A percentile compares a stretch with the other conserved stretches of the same genome.
phyloP scores from a whole-genome alignment of 1,140 invertebrate genomes.

The Bombus impatiens region DNA sequence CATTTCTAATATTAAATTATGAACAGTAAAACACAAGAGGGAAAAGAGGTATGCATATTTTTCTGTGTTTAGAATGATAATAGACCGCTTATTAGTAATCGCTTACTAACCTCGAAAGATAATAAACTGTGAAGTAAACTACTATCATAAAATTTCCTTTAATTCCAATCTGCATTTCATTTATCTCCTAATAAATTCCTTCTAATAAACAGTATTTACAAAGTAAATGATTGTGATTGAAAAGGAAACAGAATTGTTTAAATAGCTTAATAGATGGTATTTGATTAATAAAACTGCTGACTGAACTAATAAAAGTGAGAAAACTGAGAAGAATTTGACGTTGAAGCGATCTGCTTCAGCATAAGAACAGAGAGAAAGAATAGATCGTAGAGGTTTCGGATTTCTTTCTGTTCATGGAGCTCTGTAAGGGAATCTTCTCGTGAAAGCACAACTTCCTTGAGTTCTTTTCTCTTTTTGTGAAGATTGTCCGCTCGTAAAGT shows the following conservation, averaged over 20 bases:
- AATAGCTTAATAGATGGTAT: background rate
- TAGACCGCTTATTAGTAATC: too few species aligned
- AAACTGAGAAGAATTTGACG: background rate
- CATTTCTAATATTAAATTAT: too few species aligned
- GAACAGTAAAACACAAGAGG: too few species aligned
- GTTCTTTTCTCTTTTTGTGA: too few species aligned
- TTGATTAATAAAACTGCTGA: background rate
- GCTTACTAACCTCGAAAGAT: background rate
- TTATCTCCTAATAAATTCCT: background rate
- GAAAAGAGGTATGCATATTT: too few species aligned
- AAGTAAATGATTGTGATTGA: background rate
- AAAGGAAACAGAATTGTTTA: background rate
- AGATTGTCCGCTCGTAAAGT: background rate
- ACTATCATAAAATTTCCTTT: background rate
- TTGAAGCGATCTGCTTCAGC: background rate
- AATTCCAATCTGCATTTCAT: background rate
- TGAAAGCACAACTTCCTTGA: conserved; percentile 1
- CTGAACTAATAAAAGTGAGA: background rate
- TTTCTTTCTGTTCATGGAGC: background rate
- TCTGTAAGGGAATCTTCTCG: conserved; percentile 18
- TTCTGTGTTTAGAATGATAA: too few species aligned
- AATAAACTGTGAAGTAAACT: background rate
- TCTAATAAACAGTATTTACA: background rate
- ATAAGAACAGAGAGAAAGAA: background rate
- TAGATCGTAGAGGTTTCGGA: background rate